Base-by-base conservation (phyloP, 1,140 invertebrate species). In the Brachionus plicatilis region DNA sequence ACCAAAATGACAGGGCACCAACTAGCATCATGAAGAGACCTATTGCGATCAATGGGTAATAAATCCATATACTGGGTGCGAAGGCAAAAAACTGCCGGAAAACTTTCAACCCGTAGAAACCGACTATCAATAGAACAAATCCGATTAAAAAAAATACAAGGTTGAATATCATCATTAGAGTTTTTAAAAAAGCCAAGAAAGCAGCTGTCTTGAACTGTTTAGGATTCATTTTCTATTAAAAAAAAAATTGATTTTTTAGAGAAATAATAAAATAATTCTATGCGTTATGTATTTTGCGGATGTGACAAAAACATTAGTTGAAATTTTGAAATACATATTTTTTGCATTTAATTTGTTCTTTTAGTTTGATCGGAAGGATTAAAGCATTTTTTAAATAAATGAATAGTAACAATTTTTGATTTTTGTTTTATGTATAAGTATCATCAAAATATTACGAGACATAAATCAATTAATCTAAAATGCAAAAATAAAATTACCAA, bases 21-120 rank as follows among this genome's bases (percentile, higher is more conserved):
- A 82, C 79, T 4, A 82, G n/a, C 79, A 82, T 82, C 79, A 82
- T 82, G 14, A 82, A 82, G 1, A 82, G 20, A 65, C 79, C 79
- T 14, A 82, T 27, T 12, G 17, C 5, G 4, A 82, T 65, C 7
- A 82, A 29, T 24, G 79, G 53, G 20, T 60, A 41, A 27, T 82
- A 82, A 11, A 82, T 82, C 14, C 24, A 45, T 14, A 56, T 60
- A 17, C 50, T 82, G 37, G 79, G 79, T 4, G 79, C 79, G 9
- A 82, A 82, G 9, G 53, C 20, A 24, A 82, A 65, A 68, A 82
- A 82, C 41, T 82, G 53, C 8, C 29, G 27, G 24, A 82, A 82
- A 17, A 60, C 37, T 41, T 68, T 82, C 11, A 60, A 43, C 0
- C 79, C 79, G 60, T 82, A 82, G 17, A 82, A 43, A 0, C 79